These are phyloP conservation scores for Melanotaenia duboulayi DNA, from an alignment of 2,113 vertebrate species.

Conservation along the genomic window DNA sequence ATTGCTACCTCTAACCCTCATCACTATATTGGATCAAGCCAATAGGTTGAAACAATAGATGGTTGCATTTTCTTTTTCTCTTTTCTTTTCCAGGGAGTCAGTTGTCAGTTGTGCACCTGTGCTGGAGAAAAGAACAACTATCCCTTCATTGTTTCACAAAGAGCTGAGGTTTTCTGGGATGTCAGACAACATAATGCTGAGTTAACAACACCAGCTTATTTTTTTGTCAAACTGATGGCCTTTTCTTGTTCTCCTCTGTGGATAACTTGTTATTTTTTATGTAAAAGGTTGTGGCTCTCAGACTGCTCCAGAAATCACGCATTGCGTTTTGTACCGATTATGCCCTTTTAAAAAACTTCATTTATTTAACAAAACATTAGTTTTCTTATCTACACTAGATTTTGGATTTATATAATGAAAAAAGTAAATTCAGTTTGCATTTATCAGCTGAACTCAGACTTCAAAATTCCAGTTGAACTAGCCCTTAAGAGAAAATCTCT, in stretches of 20 bases:
- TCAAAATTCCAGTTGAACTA: conserved; percentile 30
- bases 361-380: neutral
- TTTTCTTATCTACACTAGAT: neutral
- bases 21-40: neutral
- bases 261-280: conserved; percentile 69
- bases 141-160: conserved; percentile 11
- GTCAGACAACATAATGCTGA: conserved; percentile 59
- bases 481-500: conserved; percentile 34
- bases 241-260: conserved; percentile 45
- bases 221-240: conserved; percentile 27
- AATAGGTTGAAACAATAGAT: neutral
- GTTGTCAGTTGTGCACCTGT: no score
- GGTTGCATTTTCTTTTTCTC: no score
- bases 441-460: conserved; percentile 7
- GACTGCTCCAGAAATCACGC: conserved; percentile 22
- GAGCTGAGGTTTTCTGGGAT: conserved; percentile 26
- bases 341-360: neutral
- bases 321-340: conserved; percentile 26
- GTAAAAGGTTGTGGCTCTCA: conserved; percentile 52
- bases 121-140: neutral
- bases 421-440: conserved; percentile 31
- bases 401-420: neutral
- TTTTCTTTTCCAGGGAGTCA: no score
- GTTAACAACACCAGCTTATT: conserved; percentile 47
- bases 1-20: neutral